Conservation (phyloP, 2,888 invertebrate species). For the Cotesia congregata region DNA sequence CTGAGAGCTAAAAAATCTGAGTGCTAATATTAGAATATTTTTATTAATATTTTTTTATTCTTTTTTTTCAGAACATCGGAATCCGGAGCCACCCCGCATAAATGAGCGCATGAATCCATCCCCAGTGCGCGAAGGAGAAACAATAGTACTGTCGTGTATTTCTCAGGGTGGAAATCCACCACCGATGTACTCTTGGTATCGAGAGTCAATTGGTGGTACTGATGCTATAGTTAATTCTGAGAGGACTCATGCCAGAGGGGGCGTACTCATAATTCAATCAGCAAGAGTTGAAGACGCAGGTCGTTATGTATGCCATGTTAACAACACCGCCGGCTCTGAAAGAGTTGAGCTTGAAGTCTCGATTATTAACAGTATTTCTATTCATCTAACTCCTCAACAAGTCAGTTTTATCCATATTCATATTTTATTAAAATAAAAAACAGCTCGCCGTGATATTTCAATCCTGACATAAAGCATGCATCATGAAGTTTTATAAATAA, state of each 20-base stretch:
- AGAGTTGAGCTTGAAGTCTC: conserved; percentile 68
- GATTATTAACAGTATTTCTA: conserved; percentile 66
- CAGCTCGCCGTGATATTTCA: not conserved
- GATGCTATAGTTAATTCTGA: conserved; percentile 67
- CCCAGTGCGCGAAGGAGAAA: conserved; percentile 68
- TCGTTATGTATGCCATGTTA: conserved; percentile 90
- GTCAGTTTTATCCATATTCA: conserved; percentile 47
- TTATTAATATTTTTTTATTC: not conserved
- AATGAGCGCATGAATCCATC: conserved; percentile 67
- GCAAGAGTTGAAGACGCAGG: conserved; percentile 84
- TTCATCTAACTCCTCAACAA: conserved; percentile 69
- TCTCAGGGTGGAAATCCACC: conserved; percentile 71
- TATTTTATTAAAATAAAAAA: conserved; percentile 1
- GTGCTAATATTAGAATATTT: not conserved
- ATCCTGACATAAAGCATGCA: not conserved
- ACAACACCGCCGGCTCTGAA: conserved; percentile 85
- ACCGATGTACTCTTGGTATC: conserved; percentile 69
- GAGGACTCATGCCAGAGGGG: conserved; percentile 66
- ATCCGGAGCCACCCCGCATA: conserved; percentile 67
- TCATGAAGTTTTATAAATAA: not conserved
- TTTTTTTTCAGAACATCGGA: conserved; percentile 64
- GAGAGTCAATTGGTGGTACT: conserved; percentile 65
- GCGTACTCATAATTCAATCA: conserved; percentile 67
- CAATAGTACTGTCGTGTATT: conserved; percentile 71
- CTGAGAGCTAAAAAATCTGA: no score